phyloP scores from a whole-genome alignment of 2,797 vertebrate species.

The Cheirogaleus major region DNA sequence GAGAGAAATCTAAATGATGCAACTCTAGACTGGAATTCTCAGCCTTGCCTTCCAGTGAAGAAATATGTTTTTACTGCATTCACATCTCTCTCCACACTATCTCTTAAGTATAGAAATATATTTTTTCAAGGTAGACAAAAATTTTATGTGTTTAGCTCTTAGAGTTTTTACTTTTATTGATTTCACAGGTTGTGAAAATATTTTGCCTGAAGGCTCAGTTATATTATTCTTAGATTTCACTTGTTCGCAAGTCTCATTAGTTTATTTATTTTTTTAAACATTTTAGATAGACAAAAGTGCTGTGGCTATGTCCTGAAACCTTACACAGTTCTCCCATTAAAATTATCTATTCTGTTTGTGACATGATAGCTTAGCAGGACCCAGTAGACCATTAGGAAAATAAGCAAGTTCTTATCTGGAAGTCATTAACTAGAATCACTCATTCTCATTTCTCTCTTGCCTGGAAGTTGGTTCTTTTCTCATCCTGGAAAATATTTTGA shows the following conservation, averaged over 20 bases:
- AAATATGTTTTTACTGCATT: background rate
- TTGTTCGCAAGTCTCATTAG: background rate
- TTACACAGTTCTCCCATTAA: background rate
- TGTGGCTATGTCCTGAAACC: background rate
- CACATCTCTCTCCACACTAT: background rate
- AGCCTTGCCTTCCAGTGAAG: background rate
- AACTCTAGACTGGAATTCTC: background rate
- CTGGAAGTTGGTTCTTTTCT: slow-evolving; percentile 66
- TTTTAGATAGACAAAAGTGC: background rate
- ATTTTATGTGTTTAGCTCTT: background rate
- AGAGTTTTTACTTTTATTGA: slow-evolving; percentile 8
- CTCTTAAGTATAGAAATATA: background rate
- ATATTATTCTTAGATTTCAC: slow-evolving; percentile 9
- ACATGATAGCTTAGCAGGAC: slow-evolving; percentile 15
- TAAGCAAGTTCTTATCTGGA: slow-evolving; percentile 73
- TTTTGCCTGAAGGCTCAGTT: background rate
- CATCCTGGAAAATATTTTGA: slow-evolving; percentile 67
- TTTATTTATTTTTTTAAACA: background rate
- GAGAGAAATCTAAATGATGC: background rate
- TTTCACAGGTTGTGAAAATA: background rate
- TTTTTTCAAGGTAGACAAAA: background rate
- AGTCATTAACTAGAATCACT: slow-evolving; percentile 72
- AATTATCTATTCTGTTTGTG: slow-evolving; percentile 42
- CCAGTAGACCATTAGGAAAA: slow-evolving; percentile 67
- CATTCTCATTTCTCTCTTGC: slow-evolving; percentile 47